Conservation (phyloP, 2,797 vertebrate genomes). For the Netta rufina region DNA sequence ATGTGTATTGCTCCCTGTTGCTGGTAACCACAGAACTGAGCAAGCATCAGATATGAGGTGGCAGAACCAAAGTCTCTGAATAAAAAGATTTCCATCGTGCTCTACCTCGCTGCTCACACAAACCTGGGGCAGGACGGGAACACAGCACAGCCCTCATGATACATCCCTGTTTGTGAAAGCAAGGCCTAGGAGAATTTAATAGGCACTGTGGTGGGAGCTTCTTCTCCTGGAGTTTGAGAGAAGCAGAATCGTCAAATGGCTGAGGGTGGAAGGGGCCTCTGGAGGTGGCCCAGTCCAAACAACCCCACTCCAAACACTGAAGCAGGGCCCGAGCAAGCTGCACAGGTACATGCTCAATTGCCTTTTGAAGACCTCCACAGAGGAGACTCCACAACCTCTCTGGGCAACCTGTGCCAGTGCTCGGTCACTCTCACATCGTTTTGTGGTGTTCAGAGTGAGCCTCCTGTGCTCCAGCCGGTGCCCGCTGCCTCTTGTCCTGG, state of each 20-base stretch:
- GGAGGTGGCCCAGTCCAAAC: neutral
- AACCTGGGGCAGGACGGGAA: neutral
- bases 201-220: neutral
- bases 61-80: neutral
- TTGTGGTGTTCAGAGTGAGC: no score
- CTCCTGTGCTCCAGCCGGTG: no score
- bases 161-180: neutral
- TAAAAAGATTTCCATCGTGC: neutral
- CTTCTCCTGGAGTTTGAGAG: neutral
- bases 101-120: neutral
- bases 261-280: neutral
- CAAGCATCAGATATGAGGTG: neutral
- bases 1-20: neutral
- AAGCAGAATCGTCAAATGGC: neutral
- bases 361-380: neutral
- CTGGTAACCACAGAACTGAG: neutral
- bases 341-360: neutral
- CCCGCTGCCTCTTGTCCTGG: no score
- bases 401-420: no score
- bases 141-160: neutral
- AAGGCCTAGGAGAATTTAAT: neutral
- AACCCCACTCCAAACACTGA: neutral
- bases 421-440: no score
- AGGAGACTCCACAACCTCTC: no score
- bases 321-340: neutral